Base-by-base conservation (phyloP, 2,113 vertebrate genomes). In the Todiramphus chloris region DNA sequence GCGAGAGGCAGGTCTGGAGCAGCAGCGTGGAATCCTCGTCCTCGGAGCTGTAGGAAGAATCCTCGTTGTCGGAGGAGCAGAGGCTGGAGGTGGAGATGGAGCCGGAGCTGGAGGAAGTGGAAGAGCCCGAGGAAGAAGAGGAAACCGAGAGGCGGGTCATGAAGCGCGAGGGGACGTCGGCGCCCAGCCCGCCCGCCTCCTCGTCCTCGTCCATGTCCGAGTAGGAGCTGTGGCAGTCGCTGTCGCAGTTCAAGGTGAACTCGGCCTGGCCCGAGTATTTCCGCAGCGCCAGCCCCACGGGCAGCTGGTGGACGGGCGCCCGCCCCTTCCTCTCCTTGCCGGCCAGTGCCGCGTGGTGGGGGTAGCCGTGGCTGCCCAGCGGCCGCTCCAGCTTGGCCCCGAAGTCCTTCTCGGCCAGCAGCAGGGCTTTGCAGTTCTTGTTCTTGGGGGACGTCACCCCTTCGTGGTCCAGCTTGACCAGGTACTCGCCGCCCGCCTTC, bases 381-480 rank as follows among this genome's bases (percentile, higher is more conserved):
- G 97, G 97, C 96, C 93, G 98, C 84, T 95, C 97, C 80, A 98
- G 97, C 87, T 97, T 98, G 46, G 99, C 97, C 63, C 98, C 98
- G 11, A 98, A 98, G 78, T 98, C 98, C 55, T 98, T 99, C 83
- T 98, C 98, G 0, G 98, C 96, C 95, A 98, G 62, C 44, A 99
- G 97, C 91, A 99, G 97, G 5, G 99, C 99, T 80, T 99, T 99
- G 95, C 99, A 98, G 95, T 98, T 99, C 97, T 99, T 99, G 83
- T 99, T 99, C 97, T 99, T 99, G 63, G 99, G 99, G 18, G 99
- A 99, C 3, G 98, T 99, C 85, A 99, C 99, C 8, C 99, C 99
- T 95, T 99, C 99, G 11, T 99, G 99, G 97, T 99, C 99, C 96
- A 99, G 98, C 97, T 99, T 99, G 74, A 99, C 98, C 86, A 99